Evolutionary conservation across 2,888 invertebrate species (phyloP).

Genomic region (Drosophila setosimentum): DNA sequence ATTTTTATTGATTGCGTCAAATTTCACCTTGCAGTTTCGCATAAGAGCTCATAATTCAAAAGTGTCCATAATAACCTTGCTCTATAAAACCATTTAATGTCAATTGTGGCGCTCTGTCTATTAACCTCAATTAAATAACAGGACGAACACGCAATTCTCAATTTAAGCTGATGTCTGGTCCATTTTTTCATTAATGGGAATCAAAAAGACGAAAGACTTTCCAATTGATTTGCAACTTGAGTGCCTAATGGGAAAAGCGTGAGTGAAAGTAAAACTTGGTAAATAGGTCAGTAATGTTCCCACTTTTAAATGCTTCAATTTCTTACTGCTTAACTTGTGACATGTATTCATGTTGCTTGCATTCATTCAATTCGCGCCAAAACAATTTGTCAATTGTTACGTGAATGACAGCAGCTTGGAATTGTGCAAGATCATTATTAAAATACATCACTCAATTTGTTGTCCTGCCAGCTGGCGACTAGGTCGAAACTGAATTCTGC

Average conservation of each 20-base stretch:
- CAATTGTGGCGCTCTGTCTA: constrained; percentile 42
- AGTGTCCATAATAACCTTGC: constrained; percentile 61
- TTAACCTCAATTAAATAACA: constrained; percentile 64
- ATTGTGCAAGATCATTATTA: constrained; percentile 38
- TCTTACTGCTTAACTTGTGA: neutral
- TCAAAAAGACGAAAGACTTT: constrained; percentile 25
- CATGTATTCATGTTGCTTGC: constrained; percentile 1
- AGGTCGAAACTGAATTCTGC: constrained; percentile 13
- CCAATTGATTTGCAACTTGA: constrained; percentile 41
- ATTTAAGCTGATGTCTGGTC: neutral
- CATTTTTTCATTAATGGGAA: constrained; percentile 37
- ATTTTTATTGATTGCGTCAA: constrained; percentile 7
- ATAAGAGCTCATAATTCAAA: constrained; percentile 54
- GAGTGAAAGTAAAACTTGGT: constrained; percentile 5
- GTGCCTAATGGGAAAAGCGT: neutral
- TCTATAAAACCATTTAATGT: constrained; percentile 69
- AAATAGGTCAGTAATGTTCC: constrained; percentile 43
- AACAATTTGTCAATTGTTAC: constrained; percentile 30
- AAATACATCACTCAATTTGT: constrained; percentile 27
- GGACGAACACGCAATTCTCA: constrained; percentile 55
- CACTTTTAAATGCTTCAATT: constrained; percentile 4
- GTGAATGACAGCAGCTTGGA: constrained; percentile 12
- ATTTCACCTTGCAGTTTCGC: constrained; percentile 33
- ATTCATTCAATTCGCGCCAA: constrained; percentile 11
- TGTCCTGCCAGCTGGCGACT: constrained; percentile 27